Evolutionary conservation across 2,888 invertebrate species (phyloP).

Genomic region (Sialis lutaria): DNA sequence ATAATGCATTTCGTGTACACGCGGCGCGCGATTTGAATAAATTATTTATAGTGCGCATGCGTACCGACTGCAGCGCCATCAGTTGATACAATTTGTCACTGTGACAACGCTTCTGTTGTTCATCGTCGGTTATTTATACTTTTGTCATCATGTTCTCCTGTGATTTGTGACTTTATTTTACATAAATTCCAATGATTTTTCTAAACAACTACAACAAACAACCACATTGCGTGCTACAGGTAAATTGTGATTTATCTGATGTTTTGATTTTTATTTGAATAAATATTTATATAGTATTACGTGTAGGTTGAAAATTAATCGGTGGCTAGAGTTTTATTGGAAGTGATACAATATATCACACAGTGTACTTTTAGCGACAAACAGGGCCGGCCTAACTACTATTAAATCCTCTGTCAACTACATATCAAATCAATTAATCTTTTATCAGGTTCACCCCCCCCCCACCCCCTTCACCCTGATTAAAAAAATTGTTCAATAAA

Average conservation of each 20-base stretch:
- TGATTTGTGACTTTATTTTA: slow-evolving; percentile 5
- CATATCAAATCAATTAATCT: too few relatives aligned
- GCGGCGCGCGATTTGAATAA: not conserved
- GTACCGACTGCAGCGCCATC: not conserved
- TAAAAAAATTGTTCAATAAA: too few relatives aligned
- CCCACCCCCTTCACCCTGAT: too few relatives aligned
- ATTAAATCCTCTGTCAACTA: too few relatives aligned
- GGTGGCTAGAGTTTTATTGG: too few relatives aligned
- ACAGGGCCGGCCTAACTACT: too few relatives aligned
- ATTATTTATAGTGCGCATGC: not conserved
- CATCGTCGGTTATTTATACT: slow-evolving; percentile 16
- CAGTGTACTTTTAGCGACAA: too few relatives aligned
- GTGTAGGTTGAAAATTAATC: not conserved
- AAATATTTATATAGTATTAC: slow-evolving; percentile 1
- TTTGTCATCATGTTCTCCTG: slow-evolving; percentile 16
- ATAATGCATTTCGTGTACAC: not conserved
- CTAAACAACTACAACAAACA: not conserved
- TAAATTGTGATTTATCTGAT: slow-evolving; percentile 1
- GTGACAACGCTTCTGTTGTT: slow-evolving; percentile 25
- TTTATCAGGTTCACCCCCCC: too few relatives aligned
- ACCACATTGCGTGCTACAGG: not conserved
- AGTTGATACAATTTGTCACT: slow-evolving; percentile 23
- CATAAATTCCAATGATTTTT: slow-evolving; percentile 3
- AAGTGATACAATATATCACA: too few relatives aligned
- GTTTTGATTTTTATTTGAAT: slow-evolving; percentile 3